Conservation (phyloP, 2,888 invertebrate species). For the Trimorus sp. region DNA sequence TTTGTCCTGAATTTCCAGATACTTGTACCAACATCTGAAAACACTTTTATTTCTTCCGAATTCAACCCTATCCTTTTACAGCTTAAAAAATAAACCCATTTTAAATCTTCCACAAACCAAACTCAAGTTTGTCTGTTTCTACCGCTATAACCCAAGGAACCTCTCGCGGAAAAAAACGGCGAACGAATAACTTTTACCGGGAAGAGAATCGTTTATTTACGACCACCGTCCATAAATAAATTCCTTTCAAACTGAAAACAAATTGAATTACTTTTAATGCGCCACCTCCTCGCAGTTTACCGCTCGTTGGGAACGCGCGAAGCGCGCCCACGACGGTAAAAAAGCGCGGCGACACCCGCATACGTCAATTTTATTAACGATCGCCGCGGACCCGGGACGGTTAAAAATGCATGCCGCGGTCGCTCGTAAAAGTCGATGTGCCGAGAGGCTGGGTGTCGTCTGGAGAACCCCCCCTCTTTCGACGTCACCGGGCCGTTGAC, state of each 20-base stretch:
- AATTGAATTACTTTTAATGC: conserved; percentile 34
- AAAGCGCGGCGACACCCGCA: conserved; percentile 30
- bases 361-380: conserved; percentile 48
- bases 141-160: too few relatives aligned
- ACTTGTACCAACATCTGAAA: too few relatives aligned
- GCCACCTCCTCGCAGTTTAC: conserved; percentile 1
- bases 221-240: conserved; percentile 11
- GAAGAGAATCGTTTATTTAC: conserved; percentile 25
- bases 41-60: too few relatives aligned
- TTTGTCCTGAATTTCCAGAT: too few relatives aligned
- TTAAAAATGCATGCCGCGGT: conserved; percentile 54
- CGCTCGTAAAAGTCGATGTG: conserved; percentile 51
- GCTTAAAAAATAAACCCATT: too few relatives aligned
- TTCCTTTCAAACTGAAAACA: background rate
- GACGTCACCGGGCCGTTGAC: conserved; percentile 52
- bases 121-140: too few relatives aligned
- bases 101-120: too few relatives aligned
- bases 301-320: conserved; percentile 7
- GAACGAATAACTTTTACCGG: conserved; percentile 22
- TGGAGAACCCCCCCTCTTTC: conserved; percentile 33
- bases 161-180: background rate
- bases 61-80: too few relatives aligned
- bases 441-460: conserved; percentile 30
- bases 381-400: conserved; percentile 10
- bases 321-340: conserved; percentile 5